Conservation (phyloP, 2,797 vertebrate species). For the Onychomys arenicola region DNA sequence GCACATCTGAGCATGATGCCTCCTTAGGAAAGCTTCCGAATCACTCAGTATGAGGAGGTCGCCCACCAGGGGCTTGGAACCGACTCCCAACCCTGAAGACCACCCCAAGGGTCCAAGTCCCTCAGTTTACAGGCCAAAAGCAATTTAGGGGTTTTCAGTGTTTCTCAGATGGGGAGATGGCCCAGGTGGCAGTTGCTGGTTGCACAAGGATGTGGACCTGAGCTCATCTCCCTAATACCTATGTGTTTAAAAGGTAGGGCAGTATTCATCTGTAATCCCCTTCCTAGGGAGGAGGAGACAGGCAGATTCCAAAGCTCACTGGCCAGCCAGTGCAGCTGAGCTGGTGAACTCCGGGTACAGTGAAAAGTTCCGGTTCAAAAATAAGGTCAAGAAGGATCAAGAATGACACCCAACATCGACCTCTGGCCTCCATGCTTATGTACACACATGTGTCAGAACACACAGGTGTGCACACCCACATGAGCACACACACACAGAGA, state of each 20-base stretch:
- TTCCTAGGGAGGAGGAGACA: too few relatives aligned
- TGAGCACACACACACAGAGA: neutral
- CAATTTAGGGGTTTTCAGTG: neutral
- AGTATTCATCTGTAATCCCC: neutral
- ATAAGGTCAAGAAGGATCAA: neutral
- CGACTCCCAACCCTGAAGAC: neutral
- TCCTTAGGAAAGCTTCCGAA: neutral
- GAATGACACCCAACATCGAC: neutral
- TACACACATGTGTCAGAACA: neutral
- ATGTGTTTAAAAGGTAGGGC: neutral
- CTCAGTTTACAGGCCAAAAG: neutral
- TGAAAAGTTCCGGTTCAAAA: neutral
- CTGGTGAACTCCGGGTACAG: neutral
- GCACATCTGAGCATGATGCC: neutral
- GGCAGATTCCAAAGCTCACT: neutral
- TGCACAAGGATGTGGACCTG: neutral
- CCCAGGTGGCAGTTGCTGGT: neutral
- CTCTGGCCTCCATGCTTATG: neutral
- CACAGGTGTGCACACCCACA: neutral
- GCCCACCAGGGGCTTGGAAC: neutral
- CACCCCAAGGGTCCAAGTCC: fast-evolving
- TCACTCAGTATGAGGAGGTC: neutral
- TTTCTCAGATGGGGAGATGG: neutral
- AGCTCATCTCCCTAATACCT: neutral
- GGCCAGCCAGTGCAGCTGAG: too few relatives aligned